phyloP scores from a whole-genome alignment of 2,888 invertebrate genomes.

The Drosophila pegasa region DNA sequence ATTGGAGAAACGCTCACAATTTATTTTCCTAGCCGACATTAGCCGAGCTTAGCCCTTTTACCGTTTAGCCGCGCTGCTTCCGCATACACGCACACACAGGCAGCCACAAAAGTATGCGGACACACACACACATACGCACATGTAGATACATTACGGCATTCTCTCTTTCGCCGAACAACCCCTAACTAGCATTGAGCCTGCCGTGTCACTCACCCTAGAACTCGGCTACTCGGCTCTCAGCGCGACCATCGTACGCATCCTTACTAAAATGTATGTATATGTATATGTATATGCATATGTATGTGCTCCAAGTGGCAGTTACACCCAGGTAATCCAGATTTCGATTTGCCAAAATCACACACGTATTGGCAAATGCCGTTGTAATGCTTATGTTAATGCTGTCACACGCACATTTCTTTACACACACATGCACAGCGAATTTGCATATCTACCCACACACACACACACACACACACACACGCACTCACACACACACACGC shows the following conservation, averaged over 20 bases:
- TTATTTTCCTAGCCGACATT: not conserved
- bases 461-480: too few species aligned
- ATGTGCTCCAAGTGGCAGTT: conserved; percentile 10
- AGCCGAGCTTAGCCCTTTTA: conserved; percentile 8
- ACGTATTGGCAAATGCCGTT: too few species aligned
- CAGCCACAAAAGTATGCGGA: not conserved
- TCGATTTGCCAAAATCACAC: too few species aligned
- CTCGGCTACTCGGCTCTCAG: conserved; percentile 24
- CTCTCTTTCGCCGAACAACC: conserved; percentile 53
- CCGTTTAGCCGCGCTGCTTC: conserved; percentile 25
- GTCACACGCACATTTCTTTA: too few species aligned
- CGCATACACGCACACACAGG: conserved; percentile 1
- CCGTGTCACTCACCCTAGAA: conserved; percentile 73
- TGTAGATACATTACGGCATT: conserved; percentile 13
- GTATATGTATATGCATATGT: conserved; percentile 4
- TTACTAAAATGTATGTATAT: conserved; percentile 18
- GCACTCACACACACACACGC: too few species aligned
- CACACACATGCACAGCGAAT: too few species aligned
- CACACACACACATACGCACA: not conserved
- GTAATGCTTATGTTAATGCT: too few species aligned
- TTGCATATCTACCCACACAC: too few species aligned
- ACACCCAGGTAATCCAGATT: too few species aligned
- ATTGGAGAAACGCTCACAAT: not conserved
- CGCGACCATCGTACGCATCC: conserved; percentile 8
- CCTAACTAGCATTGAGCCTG: conserved; percentile 50